Evolutionary conservation across 37 sponge, comb jelly and placozoan genomes (phyloP).

Genomic region (Chondrosia reniformis): DNA sequence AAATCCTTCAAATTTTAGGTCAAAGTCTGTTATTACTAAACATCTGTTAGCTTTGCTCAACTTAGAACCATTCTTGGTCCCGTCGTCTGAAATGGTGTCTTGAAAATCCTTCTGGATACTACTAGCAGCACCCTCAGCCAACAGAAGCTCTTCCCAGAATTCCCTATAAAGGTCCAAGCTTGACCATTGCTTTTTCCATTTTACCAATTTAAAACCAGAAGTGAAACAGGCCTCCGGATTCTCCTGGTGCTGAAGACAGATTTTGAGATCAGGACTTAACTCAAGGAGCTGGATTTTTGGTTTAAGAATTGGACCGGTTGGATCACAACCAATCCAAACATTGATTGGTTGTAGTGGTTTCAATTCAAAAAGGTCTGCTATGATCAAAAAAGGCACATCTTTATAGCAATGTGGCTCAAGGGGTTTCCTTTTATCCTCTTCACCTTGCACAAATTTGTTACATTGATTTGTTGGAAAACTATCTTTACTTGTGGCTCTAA

Average conservation of each 20-base stretch:
- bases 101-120: constrained; percentile 37
- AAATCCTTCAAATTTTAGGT: constrained; percentile 26
- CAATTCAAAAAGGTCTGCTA: background rate
- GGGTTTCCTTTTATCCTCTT: background rate
- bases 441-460: no score
- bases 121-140: constrained; percentile 55
- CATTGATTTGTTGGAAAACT: no score
- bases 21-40: constrained; percentile 41
- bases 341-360: constrained; percentile 15
- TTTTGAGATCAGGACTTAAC: background rate
- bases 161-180: constrained; percentile 37
- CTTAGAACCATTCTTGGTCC: no score
- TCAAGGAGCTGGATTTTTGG: background rate
- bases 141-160: constrained; percentile 50
- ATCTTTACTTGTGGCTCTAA: no score
- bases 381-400: background rate
- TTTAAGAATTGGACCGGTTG: background rate
- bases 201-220: constrained; percentile 5
- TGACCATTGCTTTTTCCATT: constrained; percentile 26
- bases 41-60: no score
- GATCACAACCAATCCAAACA: constrained; percentile 20
- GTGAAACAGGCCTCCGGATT: constrained; percentile 20
- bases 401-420: background rate
- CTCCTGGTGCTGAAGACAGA: constrained; percentile 16
- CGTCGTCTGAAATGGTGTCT: no score